Evolutionary conservation across 2,113 vertebrate genomes (phyloP).

Genomic region (Typhlomys cinereus): DNA sequence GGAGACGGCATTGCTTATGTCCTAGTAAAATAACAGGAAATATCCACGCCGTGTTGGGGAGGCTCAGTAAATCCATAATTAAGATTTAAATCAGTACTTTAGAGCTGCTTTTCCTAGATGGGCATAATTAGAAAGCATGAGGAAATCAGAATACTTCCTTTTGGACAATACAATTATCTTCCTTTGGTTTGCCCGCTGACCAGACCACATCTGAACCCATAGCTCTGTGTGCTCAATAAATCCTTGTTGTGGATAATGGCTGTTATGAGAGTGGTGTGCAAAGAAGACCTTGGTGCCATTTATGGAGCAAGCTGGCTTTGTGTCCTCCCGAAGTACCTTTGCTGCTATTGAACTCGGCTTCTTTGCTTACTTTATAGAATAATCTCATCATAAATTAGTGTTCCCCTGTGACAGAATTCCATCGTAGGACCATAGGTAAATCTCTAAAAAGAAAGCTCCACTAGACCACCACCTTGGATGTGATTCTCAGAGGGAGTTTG

Average conservation of each 20-base stretch:
- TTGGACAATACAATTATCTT: constrained; percentile 14
- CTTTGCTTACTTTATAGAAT: neutral
- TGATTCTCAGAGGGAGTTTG: neutral
- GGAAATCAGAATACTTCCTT: constrained; percentile 37
- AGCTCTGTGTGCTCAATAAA: neutral
- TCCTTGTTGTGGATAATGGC: neutral
- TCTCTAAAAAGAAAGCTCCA: neutral
- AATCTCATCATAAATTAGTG: neutral
- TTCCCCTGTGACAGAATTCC: neutral
- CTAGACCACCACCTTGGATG: neutral
- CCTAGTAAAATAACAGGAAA: constrained; percentile 36
- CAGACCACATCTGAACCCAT: neutral
- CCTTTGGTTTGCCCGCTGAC: constrained; percentile 39
- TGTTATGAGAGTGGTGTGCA: neutral
- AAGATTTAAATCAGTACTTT: constrained; percentile 37
- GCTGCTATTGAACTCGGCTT: neutral
- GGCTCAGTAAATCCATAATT: constrained; percentile 49
- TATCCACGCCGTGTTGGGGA: neutral
- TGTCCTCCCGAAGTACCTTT: neutral
- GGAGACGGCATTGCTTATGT: constrained; percentile 17
- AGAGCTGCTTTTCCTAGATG: constrained; percentile 35
- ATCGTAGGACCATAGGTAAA: neutral
- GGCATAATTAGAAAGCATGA: constrained; percentile 52
- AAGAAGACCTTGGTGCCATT: neutral
- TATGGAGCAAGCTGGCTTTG: neutral